Conservation (phyloP, 2,797 vertebrate genomes). For the Crenichthys baileyi region DNA sequence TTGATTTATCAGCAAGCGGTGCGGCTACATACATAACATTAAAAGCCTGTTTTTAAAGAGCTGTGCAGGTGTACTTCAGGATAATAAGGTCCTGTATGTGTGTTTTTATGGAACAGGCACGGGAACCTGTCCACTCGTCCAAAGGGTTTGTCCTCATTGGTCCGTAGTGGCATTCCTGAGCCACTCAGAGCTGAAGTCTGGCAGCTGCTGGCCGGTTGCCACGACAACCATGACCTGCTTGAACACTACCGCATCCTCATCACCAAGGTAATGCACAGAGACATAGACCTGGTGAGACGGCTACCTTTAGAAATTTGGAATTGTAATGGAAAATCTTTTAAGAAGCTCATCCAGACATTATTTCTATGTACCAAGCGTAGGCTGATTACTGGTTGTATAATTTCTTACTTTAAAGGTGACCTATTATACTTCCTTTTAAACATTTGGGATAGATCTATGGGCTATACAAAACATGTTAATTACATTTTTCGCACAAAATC, state of each 20-base stretch:
- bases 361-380: background rate
- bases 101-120: slow-evolving; percentile 81
- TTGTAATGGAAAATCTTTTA: background rate
- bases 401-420: background rate
- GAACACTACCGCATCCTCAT: slow-evolving; percentile 95
- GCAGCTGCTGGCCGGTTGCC: slow-evolving; percentile 95
- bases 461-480: too few relatives aligned
- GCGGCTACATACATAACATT: background rate
- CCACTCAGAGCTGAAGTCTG: slow-evolving; percentile 96
- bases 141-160: slow-evolving; percentile 88
- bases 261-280: slow-evolving; percentile 87
- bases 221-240: slow-evolving; percentile 92
- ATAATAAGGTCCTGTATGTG: slow-evolving; percentile 22
- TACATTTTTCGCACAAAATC: too few relatives aligned
- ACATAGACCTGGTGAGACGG: slow-evolving; percentile 9
- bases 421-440: too few relatives aligned
- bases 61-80: slow-evolving; percentile 11
- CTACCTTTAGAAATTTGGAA: slow-evolving; percentile 3
- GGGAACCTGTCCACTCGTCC: slow-evolving; percentile 90
- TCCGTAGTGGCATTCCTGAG: slow-evolving; percentile 93
- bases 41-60: background rate
- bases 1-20: background rate
- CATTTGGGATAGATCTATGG: too few relatives aligned
- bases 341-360: background rate
- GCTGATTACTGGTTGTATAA: background rate